Base-by-base conservation (phyloP, 2,113 vertebrate genomes). In the Strigops habroptila region DNA sequence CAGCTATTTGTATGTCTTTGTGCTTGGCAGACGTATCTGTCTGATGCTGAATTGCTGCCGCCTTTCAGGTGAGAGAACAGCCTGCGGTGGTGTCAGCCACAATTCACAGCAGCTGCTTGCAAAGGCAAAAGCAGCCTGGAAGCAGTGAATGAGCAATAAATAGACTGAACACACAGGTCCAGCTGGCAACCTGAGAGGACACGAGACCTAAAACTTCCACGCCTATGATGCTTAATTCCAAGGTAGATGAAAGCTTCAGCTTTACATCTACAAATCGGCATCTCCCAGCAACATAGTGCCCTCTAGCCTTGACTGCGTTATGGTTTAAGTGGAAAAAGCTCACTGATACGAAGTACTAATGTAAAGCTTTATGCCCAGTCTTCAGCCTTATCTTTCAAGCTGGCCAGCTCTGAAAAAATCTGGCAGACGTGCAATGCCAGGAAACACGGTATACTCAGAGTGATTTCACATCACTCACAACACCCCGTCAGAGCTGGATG, bases 221-320 rank as follows among this genome's bases (percentile, higher is more conserved):
- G 59, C 60, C 37, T 75, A 6, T 13, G 39, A 65, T 23, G 48
- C 59, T 95, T 41, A 51, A 87, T 60, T 84, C 51, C 49, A 48
- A 1, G 3, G 52, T 43, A 74, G 44, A 48, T 3, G 22, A 76
- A 49, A 67, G 17, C 18, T 85, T 62, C 88, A 65, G 82, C 79
- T 91, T 86, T 18, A 15, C 25, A 43, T 37, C 39, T 18, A 18
- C 46, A 79, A 43, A 51, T 18, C 35, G 37, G 44, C 70, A 64
- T 88, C 84, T 88, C 75, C 53, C 89, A 95, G 93, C 90, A 74
- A 59, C 59, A 90, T 14, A 95, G 95, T 97, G 96, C 95, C 95
- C 96, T 95, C 96, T 97, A 97, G 96, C 95, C 90, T 91, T 77
- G 52, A 6, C 2, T 3, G 37, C 14, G 59, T 79, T 82, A 82